These are phyloP conservation scores for Dasypus novemcinctus DNA, from an alignment of 2,113 vertebrate genomes.

Conservation along the genomic window DNA sequence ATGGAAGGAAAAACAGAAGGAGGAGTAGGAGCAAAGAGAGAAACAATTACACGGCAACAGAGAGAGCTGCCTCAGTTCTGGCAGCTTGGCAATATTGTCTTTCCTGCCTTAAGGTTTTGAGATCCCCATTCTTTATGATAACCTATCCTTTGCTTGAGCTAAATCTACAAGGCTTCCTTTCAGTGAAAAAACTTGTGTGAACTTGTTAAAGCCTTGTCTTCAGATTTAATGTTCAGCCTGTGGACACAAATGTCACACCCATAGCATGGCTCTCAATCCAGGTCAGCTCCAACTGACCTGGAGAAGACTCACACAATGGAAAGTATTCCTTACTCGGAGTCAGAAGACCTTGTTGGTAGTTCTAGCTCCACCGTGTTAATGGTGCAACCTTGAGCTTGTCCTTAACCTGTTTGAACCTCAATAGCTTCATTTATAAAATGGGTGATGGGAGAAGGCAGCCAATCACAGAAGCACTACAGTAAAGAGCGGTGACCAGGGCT, in stretches of 20 bases:
- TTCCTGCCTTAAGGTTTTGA: slow-evolving; percentile 43
- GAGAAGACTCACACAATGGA: neutral
- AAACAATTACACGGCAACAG: neutral
- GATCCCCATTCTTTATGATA: neutral
- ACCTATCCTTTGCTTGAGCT: neutral
- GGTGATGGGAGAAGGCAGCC: neutral
- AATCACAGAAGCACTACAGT: neutral
- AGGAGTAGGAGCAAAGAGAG: neutral
- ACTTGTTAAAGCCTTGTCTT: neutral
- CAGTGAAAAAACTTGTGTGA: neutral
- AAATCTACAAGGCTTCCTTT: neutral
- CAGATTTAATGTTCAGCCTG: neutral
- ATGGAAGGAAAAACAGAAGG: neutral
- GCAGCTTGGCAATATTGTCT: neutral
- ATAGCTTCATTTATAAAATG: neutral
- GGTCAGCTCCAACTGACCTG: neutral
- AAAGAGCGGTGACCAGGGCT: neutral
- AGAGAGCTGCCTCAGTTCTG: neutral
- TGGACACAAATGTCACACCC: neutral
- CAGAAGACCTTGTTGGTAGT: neutral
- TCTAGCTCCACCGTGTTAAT: neutral
- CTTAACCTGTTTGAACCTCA: neutral
- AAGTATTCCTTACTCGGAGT: neutral
- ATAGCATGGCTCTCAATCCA: fast-evolving
- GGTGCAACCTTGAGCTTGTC: neutral